phyloP scores from a whole-genome alignment of 1,140 invertebrate species.

The Metopolophium dirhodum region DNA sequence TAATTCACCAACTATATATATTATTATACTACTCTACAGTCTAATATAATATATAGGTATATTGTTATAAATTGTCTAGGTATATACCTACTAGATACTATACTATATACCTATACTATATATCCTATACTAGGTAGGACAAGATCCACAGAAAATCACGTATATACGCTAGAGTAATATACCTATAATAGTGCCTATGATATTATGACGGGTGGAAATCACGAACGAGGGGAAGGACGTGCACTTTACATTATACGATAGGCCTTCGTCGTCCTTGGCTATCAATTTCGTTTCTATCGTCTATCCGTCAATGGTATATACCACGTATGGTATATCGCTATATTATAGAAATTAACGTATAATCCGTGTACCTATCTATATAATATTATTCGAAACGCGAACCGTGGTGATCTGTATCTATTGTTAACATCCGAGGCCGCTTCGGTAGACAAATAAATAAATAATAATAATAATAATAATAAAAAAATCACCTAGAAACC shows the following conservation, averaged over 20 bases:
- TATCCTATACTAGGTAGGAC: neutral
- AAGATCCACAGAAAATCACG: neutral
- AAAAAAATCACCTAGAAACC: conserved; percentile 45
- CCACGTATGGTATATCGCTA: neutral
- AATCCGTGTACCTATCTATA: neutral
- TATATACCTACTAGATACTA: neutral
- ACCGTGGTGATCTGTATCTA: conserved; percentile 19
- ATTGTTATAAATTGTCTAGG: neutral
- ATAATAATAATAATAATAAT: neutral
- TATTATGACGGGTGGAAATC: neutral
- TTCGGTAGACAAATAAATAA: conserved; percentile 49
- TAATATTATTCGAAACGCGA: neutral
- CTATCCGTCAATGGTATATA: neutral
- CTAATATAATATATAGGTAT: neutral
- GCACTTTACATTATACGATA: neutral
- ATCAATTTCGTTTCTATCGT: conserved; percentile 25
- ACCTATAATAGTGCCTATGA: neutral
- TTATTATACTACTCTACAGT: neutral
- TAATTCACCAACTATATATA: neutral
- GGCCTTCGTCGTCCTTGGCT: neutral
- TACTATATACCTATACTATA: too few relatives aligned
- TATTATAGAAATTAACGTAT: conserved; percentile 1
- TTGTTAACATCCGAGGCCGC: conserved; percentile 37
- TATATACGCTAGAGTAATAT: neutral
- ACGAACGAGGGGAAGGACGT: neutral